Evolutionary conservation across 2,888 invertebrate genomes (phyloP).

Genomic region (Thelaira solivaga): DNA sequence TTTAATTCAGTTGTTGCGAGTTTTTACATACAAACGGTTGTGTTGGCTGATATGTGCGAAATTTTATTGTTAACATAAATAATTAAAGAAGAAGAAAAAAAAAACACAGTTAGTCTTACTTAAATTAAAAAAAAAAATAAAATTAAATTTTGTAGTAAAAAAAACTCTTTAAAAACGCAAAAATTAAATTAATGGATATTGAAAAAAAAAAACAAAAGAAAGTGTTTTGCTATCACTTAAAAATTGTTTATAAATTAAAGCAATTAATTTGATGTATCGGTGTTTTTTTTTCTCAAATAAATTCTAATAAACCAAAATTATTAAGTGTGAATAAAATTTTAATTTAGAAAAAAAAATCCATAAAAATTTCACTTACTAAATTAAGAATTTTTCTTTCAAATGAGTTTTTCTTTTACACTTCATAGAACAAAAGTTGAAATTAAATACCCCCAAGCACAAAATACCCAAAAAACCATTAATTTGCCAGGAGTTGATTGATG

Average conservation of each 20-base stretch:
- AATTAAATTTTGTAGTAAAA: no score
- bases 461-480: neutral
- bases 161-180: no score
- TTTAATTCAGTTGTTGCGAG: constrained; percentile 75
- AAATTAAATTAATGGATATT: no score
- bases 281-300: constrained; percentile 9
- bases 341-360: neutral
- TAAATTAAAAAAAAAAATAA: neutral
- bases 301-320: constrained; percentile 9
- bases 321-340: constrained; percentile 12
- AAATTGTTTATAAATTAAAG: neutral
- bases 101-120: neutral
- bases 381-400: no score
- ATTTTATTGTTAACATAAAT: neutral
- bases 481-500: neutral
- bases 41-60: constrained; percentile 7
- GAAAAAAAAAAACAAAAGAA: no score
- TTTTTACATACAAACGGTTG: constrained; percentile 69
- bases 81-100: neutral
- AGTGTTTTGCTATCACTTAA: no score
- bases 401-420: no score
- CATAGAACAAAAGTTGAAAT: neutral
- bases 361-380: no score
- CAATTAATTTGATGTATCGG: no score
- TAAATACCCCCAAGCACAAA: no score